phyloP scores from a whole-genome alignment of 2,888 invertebrate species.

The Aphodius sticticus region DNA sequence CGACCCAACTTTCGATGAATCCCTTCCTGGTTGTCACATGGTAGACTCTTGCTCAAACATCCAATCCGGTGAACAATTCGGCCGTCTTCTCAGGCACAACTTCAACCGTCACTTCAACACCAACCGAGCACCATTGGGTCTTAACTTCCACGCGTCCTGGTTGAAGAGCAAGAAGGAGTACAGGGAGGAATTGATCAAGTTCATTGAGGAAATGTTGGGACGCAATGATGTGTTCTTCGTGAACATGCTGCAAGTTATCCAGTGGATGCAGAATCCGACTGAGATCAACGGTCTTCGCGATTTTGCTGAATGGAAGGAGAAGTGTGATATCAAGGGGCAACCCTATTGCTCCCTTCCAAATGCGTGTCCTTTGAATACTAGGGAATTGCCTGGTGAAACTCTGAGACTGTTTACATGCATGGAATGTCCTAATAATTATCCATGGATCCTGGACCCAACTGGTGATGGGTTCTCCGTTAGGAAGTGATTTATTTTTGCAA shows the following conservation, averaged over 20 bases:
- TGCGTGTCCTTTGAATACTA: conserved; percentile 86
- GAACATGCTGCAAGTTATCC: conserved; percentile 86
- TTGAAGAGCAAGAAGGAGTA: conserved; percentile 93
- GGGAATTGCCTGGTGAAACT: conserved; percentile 91
- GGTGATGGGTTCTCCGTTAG: conserved; percentile 91
- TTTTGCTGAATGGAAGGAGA: conserved; percentile 95
- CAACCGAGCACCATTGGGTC: conserved; percentile 92
- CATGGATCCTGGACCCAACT: conserved; percentile 93
- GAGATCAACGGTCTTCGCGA: conserved; percentile 86
- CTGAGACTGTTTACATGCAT: conserved; percentile 93
- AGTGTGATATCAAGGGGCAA: conserved; percentile 93
- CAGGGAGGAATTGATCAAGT: conserved; percentile 89
- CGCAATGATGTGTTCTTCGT: conserved; percentile 93
- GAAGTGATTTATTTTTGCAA: conserved; percentile 60
- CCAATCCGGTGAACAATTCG: conserved; percentile 90
- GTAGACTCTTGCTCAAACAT: conserved; percentile 95
- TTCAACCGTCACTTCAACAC: conserved; percentile 93
- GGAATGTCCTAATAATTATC: conserved; percentile 96
- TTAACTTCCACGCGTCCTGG: conserved; percentile 96
- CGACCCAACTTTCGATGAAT: conserved; percentile 93
- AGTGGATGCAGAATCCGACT: conserved; percentile 96
- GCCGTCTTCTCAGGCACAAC: conserved; percentile 88
- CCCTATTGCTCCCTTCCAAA: conserved; percentile 93
- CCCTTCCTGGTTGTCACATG: conserved; percentile 92
- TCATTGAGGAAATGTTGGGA: conserved; percentile 91